These are phyloP conservation scores for Pluvianellus socialis DNA, from an alignment of 2,113 vertebrate genomes.

Conservation along the genomic window DNA sequence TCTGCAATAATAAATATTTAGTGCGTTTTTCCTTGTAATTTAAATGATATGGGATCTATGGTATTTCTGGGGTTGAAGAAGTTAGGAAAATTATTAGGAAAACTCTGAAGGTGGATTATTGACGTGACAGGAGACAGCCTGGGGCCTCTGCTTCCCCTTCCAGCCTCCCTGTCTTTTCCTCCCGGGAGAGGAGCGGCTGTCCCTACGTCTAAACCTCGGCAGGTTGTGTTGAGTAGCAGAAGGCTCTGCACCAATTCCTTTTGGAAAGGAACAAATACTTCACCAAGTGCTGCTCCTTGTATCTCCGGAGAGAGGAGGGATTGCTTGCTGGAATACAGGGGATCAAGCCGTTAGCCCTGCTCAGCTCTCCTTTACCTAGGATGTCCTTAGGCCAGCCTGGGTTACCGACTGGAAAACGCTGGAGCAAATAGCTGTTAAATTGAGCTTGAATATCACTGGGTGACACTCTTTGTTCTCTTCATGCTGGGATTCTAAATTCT, in stretches of 20 bases:
- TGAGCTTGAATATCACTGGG: constrained; percentile 15
- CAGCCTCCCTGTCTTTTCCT: not conserved
- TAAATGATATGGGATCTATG: not conserved
- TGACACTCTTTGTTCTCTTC: not conserved
- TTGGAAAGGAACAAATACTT: not conserved
- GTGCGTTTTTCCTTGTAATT: not conserved
- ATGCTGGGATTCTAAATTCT: not conserved
- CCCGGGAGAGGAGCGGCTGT: not conserved
- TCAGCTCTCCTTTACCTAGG: not conserved
- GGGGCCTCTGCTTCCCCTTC: not conserved
- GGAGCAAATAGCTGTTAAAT: not conserved
- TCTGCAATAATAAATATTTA: not conserved
- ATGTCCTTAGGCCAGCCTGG: constrained; percentile 6
- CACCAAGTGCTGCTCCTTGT: not conserved
- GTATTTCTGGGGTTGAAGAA: not conserved
- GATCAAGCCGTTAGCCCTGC: not conserved
- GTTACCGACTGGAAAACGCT: not conserved
- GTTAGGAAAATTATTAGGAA: not conserved
- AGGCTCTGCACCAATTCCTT: not conserved
- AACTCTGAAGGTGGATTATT: not conserved
- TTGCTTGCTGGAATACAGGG: not conserved
- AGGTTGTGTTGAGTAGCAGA: not conserved
- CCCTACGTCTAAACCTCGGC: not conserved
- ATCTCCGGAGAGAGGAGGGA: not conserved
- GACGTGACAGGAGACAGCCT: not conserved